Evolutionary conservation across 2,888 invertebrate genomes (phyloP).

Genomic region (Temnothorax unifasciatus): DNA sequence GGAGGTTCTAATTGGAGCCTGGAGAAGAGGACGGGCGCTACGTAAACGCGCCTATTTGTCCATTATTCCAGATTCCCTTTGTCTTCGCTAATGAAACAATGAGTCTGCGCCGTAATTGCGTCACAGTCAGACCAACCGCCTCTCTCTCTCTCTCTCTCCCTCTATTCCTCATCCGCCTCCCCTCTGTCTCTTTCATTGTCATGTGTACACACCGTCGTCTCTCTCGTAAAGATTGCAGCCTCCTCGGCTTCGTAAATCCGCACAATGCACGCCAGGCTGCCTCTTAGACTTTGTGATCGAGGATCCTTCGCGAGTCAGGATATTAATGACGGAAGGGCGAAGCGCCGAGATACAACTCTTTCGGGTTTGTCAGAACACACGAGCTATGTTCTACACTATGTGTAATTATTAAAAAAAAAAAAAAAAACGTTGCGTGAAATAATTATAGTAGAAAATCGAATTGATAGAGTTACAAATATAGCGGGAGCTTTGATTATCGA

Average conservation of each 20-base stretch:
- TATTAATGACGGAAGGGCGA: constrained; percentile 36
- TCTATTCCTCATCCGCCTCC: constrained; percentile 11
- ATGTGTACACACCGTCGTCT: constrained; percentile 30
- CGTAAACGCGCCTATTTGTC: constrained; percentile 86
- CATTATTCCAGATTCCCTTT: constrained; percentile 86
- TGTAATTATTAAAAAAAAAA: background rate
- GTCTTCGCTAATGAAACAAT: constrained; percentile 86
- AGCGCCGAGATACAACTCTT: background rate
- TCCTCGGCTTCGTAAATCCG: constrained; percentile 74
- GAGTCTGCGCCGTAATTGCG: constrained; percentile 85
- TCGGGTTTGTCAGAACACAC: background rate
- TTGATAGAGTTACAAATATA: background rate
- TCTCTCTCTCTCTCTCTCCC: constrained; percentile 23
- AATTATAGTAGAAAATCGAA: background rate
- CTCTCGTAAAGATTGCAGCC: constrained; percentile 66
- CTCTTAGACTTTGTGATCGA: constrained; percentile 58
- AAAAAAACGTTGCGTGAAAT: background rate
- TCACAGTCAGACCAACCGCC: constrained; percentile 66
- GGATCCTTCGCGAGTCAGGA: constrained; percentile 60
- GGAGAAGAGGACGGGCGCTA: constrained; percentile 80
- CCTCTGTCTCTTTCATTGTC: constrained; percentile 37
- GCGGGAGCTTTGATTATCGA: background rate
- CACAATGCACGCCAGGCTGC: constrained; percentile 67
- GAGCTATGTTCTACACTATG: background rate
- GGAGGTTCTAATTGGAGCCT: constrained; percentile 84